Percentiles rank a stretch among this genome's conserved stretches.
Conservation (phyloP, 2,113 vertebrate species). For the Oenanthe melanoleuca region DNA sequence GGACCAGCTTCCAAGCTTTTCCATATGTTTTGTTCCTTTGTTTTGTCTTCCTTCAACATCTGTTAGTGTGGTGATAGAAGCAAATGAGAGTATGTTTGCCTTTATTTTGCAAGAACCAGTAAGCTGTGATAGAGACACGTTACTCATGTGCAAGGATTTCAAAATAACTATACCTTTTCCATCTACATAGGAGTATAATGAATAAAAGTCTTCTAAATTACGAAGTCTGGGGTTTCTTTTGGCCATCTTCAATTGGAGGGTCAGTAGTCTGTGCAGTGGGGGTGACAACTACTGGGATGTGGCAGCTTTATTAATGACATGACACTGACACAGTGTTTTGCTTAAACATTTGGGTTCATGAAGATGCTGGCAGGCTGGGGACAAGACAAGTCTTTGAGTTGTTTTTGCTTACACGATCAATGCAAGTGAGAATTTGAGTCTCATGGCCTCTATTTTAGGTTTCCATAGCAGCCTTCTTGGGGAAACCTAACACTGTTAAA, state of each 20-base stretch:
- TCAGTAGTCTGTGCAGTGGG: neutral
- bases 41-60: slow-evolving; percentile 17
- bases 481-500: neutral
- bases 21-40: neutral
- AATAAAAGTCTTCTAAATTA: neutral
- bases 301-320: neutral
- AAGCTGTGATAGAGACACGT: neutral
- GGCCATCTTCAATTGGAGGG: neutral
- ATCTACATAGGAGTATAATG: neutral
- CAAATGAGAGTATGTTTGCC: neutral
- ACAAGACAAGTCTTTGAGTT: neutral
- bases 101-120: neutral
- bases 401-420: neutral
- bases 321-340: neutral
- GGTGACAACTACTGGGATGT: neutral
- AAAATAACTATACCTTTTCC: neutral
- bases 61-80: neutral
- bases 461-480: neutral
- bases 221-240: neutral
- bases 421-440: neutral
- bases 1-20: neutral
- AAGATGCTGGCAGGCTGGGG: neutral
- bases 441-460: neutral
- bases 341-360: neutral
- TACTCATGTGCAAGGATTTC: neutral